Base-by-base conservation (phyloP, 1,140 invertebrate species). In the Oryctes rhinoceros region DNA sequence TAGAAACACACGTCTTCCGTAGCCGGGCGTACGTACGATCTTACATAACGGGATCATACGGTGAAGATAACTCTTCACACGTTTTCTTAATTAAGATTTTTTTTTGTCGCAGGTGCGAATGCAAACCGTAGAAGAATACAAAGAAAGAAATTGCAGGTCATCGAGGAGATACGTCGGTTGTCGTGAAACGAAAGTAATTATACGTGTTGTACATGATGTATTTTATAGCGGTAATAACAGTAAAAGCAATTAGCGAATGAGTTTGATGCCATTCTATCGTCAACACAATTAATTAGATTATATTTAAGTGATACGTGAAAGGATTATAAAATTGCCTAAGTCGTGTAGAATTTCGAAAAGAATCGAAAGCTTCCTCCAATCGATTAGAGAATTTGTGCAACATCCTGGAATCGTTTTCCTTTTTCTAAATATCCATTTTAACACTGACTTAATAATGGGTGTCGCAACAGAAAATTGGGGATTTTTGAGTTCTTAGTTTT, bases 21-120 rank as follows among this genome's bases (percentile, higher is more conserved):
- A 35, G 5, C 39, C 39, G 39, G 5, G 5, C 39, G 24, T 30
- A 30, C 24, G 24, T 71, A 35, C 20, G 13, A 30, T 71, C 24
- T 13, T 71, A 71, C 24, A 4, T 71, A 35, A 71, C 65, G 65
- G 65, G 65, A 71, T 35, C 65, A 37, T 71, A 71, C 18, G 24
- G 24, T 11, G 65, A 71, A 71, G 37, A 71, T 71, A 71, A 35
- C 24, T 35, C 65, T 71, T 35, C 11, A 10, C 65, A 37, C 65
- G 24, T 71, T 71, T 37, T 71, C 65, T 71, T 71, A 71, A 71
- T 71, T 71, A 71, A 71, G 65, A 71, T 1, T 35, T 62, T 62
- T 39, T 67, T 35, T 71, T 71, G 65, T 71, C 65, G 65, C 65
- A 71, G 65, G 65, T 71, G 65, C 24, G 65, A 13, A 71, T 35